A percentile compares a stretch with the other conserved stretches of the same genome.
These are phyloP conservation scores for Ochlodes sylvanus DNA, from an alignment of 2,888 invertebrate species.

Conservation along the genomic window DNA sequence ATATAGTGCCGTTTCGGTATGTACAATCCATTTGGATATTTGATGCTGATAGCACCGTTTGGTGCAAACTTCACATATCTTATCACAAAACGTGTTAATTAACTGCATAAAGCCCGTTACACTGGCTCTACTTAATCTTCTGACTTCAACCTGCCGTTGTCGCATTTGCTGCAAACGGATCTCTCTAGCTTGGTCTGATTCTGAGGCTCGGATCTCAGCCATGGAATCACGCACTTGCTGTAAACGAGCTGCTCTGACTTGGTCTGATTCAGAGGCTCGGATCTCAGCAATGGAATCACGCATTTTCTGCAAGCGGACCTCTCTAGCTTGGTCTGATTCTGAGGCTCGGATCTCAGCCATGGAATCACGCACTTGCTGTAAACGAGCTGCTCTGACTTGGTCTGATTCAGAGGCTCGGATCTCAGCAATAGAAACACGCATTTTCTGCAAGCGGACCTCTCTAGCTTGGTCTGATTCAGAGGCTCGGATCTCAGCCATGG, in stretches of 20 bases:
- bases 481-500: slow-evolving; percentile 10
- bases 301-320: slow-evolving; percentile 28
- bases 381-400: slow-evolving; percentile 31
- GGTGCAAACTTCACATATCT: slow-evolving; percentile 12
- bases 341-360: slow-evolving; percentile 10
- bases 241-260: slow-evolving; percentile 34
- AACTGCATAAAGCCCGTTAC: slow-evolving; percentile 34
- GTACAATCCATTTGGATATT: background rate
- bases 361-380: slow-evolving; percentile 26
- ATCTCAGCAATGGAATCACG: slow-evolving; percentile 9
- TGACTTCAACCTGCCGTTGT: slow-evolving; percentile 27
- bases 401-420: slow-evolving; percentile 21
- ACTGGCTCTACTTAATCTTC: slow-evolving; percentile 37
- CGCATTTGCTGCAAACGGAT: slow-evolving; percentile 32
- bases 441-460: slow-evolving; percentile 28
- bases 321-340: slow-evolving; percentile 6
- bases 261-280: slow-evolving; percentile 18
- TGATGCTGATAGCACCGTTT: slow-evolving; percentile 11
- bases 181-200: too few species aligned
- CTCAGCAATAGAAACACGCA: slow-evolving; percentile 13
- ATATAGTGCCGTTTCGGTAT: background rate
- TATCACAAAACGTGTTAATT: slow-evolving; percentile 39
- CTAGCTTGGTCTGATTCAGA: background rate
- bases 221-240: slow-evolving; percentile 24
- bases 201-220: slow-evolving; percentile 11